phyloP scores from a whole-genome alignment of 2,113 vertebrate genomes.

The Tetrao urogallus region DNA sequence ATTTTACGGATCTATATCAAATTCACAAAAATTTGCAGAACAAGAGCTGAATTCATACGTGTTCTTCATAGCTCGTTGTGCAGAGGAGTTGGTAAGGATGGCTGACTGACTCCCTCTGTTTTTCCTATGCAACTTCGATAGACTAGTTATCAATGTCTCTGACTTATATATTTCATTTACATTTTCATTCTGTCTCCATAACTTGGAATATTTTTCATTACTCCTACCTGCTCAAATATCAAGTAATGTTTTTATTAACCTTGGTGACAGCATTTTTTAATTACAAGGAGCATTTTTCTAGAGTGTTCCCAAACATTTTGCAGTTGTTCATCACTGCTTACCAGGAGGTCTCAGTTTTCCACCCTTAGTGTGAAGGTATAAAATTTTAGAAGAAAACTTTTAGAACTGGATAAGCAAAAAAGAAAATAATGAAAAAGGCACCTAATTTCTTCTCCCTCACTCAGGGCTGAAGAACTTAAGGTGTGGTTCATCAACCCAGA shows the following conservation, averaged over 20 bases:
- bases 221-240: neutral
- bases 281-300: neutral
- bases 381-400: neutral
- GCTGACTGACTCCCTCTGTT: neutral
- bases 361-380: neutral
- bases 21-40: neutral
- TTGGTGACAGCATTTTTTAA: neutral
- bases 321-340: neutral
- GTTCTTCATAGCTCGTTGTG: neutral
- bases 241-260: neutral
- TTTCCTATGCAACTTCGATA: neutral
- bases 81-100: neutral
- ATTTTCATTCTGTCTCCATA: neutral
- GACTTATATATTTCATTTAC: neutral
- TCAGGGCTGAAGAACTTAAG: neutral
- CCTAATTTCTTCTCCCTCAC: neutral
- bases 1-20: neutral
- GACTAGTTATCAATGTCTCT: neutral
- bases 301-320: neutral
- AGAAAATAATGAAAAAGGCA: neutral
- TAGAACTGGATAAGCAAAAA: neutral
- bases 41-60: neutral
- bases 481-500: neutral
- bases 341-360: neutral
- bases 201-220: neutral